Evolutionary conservation across 2,797 vertebrate genomes (phyloP), one percentile per base, ranked within the genome.

Genomic region (Sebastes itinus): DNA sequence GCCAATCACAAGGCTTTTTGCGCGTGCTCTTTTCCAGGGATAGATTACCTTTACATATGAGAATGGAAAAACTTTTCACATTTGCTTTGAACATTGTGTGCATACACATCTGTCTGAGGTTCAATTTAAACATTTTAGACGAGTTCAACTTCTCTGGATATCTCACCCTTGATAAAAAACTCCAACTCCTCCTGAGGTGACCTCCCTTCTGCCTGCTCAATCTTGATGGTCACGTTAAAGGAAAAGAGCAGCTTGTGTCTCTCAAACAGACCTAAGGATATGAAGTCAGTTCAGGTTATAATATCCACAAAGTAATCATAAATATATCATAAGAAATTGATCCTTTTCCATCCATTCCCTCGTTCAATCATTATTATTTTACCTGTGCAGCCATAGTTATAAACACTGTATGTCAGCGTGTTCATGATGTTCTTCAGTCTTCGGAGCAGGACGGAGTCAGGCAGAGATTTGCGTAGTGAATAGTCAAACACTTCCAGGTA

Each of bases 381-480:
- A 99, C 98, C 99, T 84, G 97, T 99, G 93, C 98, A 99, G 82
- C 97, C 97, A 0, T 99, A 99, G 93, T 98, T 99, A 80, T 99
- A 99, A 87, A 98, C 92, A 54, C 97, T 98, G 91, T 96, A 95
- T 3, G 97, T 99, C 85, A 99, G 87, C 0, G 96, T 96, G 75
- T 96, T 95, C 95, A 97, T 98, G 87, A 99, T 98, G 94, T 96
- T 98, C 27, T 83, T 94, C 58, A 99, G 86, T 73, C 99, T 96
- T 89, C 95, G 94, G 0, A 52, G 28, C 63, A 99, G 95, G 59
- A 95, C 72, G 32, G 95, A 87, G 52, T 96, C 95, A 0, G 96
- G 95, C 84, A 96, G 88, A 33, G 98, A 98, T 89, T 97, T 99
- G 76, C 94, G 95, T 49, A 99, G 95, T 0, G 98, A 98, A 75